phyloP scores from a whole-genome alignment of 2,888 invertebrate species.

The Pemphredon lugubris region DNA sequence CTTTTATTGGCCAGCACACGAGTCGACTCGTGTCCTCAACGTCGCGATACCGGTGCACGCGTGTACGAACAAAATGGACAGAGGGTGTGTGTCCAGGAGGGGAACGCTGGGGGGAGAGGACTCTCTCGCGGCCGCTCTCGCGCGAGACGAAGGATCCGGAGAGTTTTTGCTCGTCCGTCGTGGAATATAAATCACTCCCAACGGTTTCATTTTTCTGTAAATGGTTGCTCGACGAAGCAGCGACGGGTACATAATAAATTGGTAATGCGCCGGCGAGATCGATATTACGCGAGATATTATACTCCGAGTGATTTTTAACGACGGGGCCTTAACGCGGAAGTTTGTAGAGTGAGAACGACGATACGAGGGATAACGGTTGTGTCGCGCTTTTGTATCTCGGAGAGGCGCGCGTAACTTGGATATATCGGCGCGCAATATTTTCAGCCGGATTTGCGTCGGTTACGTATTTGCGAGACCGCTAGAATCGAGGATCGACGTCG shows the following conservation, averaged over 20 bases:
- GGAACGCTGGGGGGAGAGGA: too few relatives aligned
- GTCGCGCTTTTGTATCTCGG: too few relatives aligned
- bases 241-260: neutral
- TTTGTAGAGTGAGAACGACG: too few relatives aligned
- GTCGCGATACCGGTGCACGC: slow-evolving; percentile 34
- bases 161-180: slow-evolving; percentile 6
- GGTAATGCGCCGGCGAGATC: too few relatives aligned
- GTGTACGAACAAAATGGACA: slow-evolving; percentile 48
- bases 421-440: too few relatives aligned
- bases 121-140: slow-evolving; percentile 6
- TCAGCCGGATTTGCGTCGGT: too few relatives aligned
- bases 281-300: neutral
- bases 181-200: slow-evolving; percentile 15
- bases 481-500: too few relatives aligned
- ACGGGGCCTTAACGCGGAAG: too few relatives aligned
- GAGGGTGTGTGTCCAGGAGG: too few relatives aligned
- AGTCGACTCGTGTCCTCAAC: slow-evolving; percentile 34
- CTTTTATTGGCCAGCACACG: slow-evolving; percentile 26
- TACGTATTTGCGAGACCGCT: too few relatives aligned
- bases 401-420: too few relatives aligned
- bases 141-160: slow-evolving; percentile 14
- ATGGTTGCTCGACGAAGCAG: neutral
- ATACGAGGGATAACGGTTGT: too few relatives aligned
- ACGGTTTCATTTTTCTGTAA: neutral
- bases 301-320: neutral